Percentiles rank a stretch among this genome's conserved stretches.
These are phyloP conservation scores for Apistogramma diplotaenia DNA, from an alignment of 2,113 vertebrate species.

Conservation along the genomic window DNA sequence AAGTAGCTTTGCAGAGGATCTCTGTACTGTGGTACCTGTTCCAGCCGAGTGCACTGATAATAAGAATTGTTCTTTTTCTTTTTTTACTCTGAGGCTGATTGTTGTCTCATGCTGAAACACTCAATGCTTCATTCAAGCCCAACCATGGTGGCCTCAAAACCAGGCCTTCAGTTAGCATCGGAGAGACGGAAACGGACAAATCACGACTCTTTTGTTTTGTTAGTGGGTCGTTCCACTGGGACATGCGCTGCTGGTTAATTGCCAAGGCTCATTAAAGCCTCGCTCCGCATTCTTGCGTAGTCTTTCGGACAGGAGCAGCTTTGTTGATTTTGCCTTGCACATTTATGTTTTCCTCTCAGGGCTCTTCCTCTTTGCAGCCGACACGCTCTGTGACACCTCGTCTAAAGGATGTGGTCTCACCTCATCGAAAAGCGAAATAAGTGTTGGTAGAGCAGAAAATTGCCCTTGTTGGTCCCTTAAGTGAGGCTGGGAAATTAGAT, in stretches of 20 bases:
- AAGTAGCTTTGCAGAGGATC: conserved; percentile 9
- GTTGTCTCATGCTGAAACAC: conserved; percentile 23
- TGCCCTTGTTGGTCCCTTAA: conserved; percentile 61
- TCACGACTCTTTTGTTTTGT: conserved; percentile 34
- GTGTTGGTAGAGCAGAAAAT: conserved; percentile 57
- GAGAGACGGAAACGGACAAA: conserved; percentile 17
- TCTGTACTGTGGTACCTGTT: conserved; percentile 21
- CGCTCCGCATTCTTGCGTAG: conserved; percentile 18
- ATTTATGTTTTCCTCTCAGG: background rate
- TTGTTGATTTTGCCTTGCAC: conserved; percentile 10
- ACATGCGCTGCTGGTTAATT: conserved; percentile 13
- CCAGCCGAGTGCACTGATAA: conserved; percentile 50
- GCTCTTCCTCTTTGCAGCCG: background rate
- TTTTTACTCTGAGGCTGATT: conserved; percentile 15
- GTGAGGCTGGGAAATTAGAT: conserved; percentile 62
- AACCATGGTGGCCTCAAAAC: conserved; percentile 21
- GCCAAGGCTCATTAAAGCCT: conserved; percentile 48
- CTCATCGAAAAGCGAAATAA: conserved; percentile 20
- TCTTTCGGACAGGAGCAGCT: conserved; percentile 10
- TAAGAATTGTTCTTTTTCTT: conserved; percentile 28
- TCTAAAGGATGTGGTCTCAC: conserved; percentile 13
- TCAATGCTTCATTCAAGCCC: conserved; percentile 49
- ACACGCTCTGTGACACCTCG: background rate
- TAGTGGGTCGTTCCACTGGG: conserved; percentile 21
- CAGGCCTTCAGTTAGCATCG: background rate